phyloP scores from a whole-genome alignment of 1,140 invertebrate genomes.

The Calycopis cecrops region DNA sequence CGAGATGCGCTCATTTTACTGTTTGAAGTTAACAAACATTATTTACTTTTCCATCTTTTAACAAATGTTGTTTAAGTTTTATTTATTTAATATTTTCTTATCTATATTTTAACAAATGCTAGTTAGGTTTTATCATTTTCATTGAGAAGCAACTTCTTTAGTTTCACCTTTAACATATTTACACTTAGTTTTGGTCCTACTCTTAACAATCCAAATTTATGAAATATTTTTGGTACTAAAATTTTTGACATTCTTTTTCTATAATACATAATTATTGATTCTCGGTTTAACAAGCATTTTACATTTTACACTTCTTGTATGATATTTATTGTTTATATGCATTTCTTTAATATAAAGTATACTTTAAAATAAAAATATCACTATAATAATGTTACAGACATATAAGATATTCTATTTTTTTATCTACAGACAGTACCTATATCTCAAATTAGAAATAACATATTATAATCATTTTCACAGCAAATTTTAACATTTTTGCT shows the following conservation, averaged over 20 bases:
- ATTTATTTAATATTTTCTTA: too few species aligned
- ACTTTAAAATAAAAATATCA: too few species aligned
- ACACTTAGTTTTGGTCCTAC: background rate
- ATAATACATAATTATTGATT: background rate
- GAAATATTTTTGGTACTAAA: background rate
- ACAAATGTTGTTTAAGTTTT: too few species aligned
- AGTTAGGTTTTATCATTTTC: too few species aligned
- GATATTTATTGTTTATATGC: background rate
- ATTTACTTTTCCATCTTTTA: too few species aligned
- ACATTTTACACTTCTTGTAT: background rate
- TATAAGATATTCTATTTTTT: background rate
- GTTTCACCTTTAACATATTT: too few species aligned
- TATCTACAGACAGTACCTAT: background rate
- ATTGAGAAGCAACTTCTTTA: too few species aligned
- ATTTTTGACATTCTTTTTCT: background rate
- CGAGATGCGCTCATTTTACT: too few species aligned
- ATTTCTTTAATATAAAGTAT: too few species aligned
- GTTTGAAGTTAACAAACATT: too few species aligned
- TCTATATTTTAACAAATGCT: too few species aligned
- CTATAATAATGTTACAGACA: background rate
- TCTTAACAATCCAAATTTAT: background rate
- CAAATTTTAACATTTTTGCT: background rate
- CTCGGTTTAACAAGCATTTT: background rate
- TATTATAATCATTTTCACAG: background rate
- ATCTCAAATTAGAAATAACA: background rate